phyloP scores from a whole-genome alignment of 37 sponge, comb jelly and placozoan species.

The Chondrilla cf. caribensis region DNA sequence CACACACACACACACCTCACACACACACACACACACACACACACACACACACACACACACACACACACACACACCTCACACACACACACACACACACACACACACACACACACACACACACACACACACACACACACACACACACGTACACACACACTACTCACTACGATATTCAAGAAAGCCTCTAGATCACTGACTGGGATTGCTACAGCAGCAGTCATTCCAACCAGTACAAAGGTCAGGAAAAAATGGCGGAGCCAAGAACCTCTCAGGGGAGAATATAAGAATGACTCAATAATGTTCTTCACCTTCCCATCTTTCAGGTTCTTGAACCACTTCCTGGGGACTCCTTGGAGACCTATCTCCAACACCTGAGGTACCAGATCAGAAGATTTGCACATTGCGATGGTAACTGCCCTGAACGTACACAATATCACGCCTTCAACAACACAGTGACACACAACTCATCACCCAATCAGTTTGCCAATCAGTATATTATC shows the following conservation, averaged over 20 bases:
- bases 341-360: conserved; percentile 23
- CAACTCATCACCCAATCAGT: too few relatives aligned
- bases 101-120: conserved; percentile 21
- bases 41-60: not conserved
- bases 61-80: conserved; percentile 4
- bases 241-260: conserved; percentile 45
- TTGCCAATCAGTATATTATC: too few relatives aligned
- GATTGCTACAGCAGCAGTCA: conserved; percentile 32
- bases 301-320: too few relatives aligned
- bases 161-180: conserved; percentile 60
- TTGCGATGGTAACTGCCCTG: too few relatives aligned
- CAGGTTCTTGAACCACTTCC: not conserved
- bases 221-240: conserved; percentile 35
- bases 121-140: conserved; percentile 5
- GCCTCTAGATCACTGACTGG: conserved; percentile 47
- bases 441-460: too few relatives aligned
- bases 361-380: conserved; percentile 58
- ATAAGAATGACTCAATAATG: conserved; percentile 44
- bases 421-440: too few relatives aligned
- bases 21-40: conserved; percentile 17
- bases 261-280: conserved; percentile 34
- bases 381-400: too few relatives aligned
- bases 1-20: conserved; percentile 26
- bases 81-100: conserved; percentile 6
- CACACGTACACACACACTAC: not conserved